Evolutionary conservation across 2,797 vertebrate species (phyloP).

Genomic region (Taenioides sp.): DNA sequence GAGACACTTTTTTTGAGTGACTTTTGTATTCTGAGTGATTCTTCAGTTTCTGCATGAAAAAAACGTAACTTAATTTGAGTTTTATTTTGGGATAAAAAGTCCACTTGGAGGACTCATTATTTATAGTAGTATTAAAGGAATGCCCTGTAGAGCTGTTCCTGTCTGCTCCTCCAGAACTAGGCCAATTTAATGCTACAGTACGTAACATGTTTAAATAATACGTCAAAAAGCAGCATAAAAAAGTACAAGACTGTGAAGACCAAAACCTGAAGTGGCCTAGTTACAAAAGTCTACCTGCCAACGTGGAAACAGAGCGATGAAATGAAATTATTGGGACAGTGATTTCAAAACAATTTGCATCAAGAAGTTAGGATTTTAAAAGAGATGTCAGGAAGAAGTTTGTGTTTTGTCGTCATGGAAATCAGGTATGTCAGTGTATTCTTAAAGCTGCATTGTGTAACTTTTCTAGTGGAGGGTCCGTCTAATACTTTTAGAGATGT

Average conservation of each 20-base stretch:
- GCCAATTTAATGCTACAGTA: background rate
- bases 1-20: background rate
- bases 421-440: background rate
- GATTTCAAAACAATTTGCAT: background rate
- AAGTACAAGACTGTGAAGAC: background rate
- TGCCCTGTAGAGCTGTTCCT: background rate
- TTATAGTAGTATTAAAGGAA: background rate
- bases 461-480: too few relatives aligned
- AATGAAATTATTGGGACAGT: background rate
- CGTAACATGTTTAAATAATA: background rate
- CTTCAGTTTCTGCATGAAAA: background rate
- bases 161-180: background rate
- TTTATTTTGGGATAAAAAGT: background rate
- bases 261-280: background rate
- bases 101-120: background rate
- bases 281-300: background rate
- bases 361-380: background rate
- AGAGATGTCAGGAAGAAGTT: background rate
- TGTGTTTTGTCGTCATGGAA: background rate
- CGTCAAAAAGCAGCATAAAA: background rate
- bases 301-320: background rate
- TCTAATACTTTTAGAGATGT: too few relatives aligned
- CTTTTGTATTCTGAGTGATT: background rate
- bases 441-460: too few relatives aligned
- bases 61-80: background rate